Conservation (phyloP, 2,888 invertebrate genomes). For the Dysmachus trigonus region DNA sequence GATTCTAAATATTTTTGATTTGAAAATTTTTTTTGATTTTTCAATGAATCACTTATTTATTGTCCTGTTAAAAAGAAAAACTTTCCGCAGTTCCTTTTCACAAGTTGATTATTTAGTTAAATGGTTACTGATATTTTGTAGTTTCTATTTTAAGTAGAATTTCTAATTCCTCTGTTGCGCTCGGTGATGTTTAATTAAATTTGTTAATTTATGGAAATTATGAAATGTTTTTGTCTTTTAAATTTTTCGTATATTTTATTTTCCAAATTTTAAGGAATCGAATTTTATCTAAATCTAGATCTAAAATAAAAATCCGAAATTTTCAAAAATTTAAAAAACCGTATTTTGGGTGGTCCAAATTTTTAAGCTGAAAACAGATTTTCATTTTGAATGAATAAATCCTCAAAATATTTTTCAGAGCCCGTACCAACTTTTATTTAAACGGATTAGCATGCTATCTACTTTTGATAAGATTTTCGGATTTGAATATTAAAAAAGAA, state of each 20-base stretch:
- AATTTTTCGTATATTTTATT: neutral
- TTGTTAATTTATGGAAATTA: neutral
- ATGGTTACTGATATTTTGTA: neutral
- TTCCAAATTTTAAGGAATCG: neutral
- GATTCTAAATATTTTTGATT: neutral
- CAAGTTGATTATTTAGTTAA: neutral
- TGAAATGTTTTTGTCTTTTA: neutral
- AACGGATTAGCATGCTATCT: too few relatives aligned
- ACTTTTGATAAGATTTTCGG: too few relatives aligned
- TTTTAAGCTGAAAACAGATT: too few relatives aligned
- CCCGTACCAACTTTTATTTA: too few relatives aligned
- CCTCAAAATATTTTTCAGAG: too few relatives aligned
- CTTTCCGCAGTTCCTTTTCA: neutral
- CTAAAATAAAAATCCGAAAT: too few relatives aligned
- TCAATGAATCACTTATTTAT: neutral
- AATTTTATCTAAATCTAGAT: too few relatives aligned
- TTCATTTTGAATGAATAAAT: too few relatives aligned
- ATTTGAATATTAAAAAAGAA: too few relatives aligned
- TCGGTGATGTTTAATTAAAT: slow-evolving; percentile 5
- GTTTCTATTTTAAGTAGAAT: slow-evolving; percentile 6
- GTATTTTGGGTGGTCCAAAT: too few relatives aligned
- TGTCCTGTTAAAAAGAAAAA: neutral
- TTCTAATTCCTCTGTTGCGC: neutral
- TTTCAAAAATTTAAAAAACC: too few relatives aligned
- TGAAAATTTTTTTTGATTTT: neutral